These are phyloP conservation scores for Brachyhypopomus gauderio DNA, from an alignment of 2,113 vertebrate genomes.

Conservation along the genomic window DNA sequence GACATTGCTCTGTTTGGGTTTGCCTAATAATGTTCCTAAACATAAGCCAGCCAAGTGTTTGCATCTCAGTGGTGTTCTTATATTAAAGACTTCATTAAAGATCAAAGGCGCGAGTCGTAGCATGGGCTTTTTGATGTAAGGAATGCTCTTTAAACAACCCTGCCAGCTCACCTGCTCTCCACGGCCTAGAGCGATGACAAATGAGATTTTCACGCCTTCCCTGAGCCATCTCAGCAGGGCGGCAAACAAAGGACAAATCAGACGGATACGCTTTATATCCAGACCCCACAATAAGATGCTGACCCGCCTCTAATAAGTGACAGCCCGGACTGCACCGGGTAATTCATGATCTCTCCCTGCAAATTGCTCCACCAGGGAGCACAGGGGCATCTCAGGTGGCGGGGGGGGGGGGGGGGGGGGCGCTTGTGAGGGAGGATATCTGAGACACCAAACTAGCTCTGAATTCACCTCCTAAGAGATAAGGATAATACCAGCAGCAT, in stretches of 20 bases:
- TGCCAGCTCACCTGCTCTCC: slow-evolving; percentile 28
- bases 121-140: slow-evolving; percentile 4
- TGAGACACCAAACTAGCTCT: slow-evolving; percentile 39
- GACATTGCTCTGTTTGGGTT: background rate
- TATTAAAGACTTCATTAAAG: background rate
- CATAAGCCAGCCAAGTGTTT: background rate
- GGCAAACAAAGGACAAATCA: slow-evolving; percentile 61
- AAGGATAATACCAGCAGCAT: background rate
- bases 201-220: slow-evolving; percentile 53
- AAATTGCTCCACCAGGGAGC: slow-evolving; percentile 73
- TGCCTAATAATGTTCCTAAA: background rate
- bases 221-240: slow-evolving; percentile 54
- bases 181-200: slow-evolving; percentile 56
- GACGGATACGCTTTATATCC: slow-evolving; percentile 65
- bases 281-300: slow-evolving; percentile 67
- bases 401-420: slow-evolving; percentile 50
- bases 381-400: slow-evolving; percentile 35
- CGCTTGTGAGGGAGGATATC: slow-evolving; percentile 43
- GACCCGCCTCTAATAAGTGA: slow-evolving; percentile 69
- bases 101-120: background rate
- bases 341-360: slow-evolving; percentile 70
- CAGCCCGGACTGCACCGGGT: slow-evolving; percentile 55
- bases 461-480: slow-evolving; percentile 27
- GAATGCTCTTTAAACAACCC: slow-evolving; percentile 16
- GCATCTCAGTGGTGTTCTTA: background rate